Percentiles rank a stretch among this genome's conserved stretches.
These are phyloP conservation scores for Argyra leucocephala DNA, from an alignment of 2,888 invertebrate species.

Conservation along the genomic window DNA sequence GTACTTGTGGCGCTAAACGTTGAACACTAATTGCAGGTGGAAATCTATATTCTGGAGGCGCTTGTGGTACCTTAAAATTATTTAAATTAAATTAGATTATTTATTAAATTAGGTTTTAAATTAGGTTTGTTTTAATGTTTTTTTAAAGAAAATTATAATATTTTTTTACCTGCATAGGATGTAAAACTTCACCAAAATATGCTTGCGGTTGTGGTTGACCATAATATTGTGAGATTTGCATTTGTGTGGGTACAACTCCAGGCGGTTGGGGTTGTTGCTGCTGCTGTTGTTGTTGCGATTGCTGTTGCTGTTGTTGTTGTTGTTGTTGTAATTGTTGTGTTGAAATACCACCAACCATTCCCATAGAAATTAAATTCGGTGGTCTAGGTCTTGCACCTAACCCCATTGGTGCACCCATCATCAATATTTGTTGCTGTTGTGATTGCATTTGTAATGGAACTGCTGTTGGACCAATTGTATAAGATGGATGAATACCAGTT, in stretches of 20 bases:
- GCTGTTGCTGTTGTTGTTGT: slow-evolving; percentile 22
- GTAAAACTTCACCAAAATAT: slow-evolving; percentile 41
- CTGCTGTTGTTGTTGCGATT: slow-evolving; percentile 26
- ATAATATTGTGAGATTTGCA: slow-evolving; percentile 32
- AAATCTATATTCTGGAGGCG: slow-evolving; percentile 42
- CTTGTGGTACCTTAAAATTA: slow-evolving; percentile 28
- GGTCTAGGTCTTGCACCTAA: slow-evolving; percentile 29
- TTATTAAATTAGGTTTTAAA: too few species aligned
- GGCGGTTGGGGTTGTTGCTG: slow-evolving; percentile 21
- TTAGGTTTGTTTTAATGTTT: too few species aligned
- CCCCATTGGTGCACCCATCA: slow-evolving; percentile 24
- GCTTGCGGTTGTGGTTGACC: slow-evolving; percentile 20
- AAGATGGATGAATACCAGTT: slow-evolving; percentile 38
- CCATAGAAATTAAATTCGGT: slow-evolving; percentile 13
- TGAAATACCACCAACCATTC: slow-evolving; percentile 25
- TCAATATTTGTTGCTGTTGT: slow-evolving; percentile 23
- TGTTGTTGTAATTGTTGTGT: slow-evolving; percentile 33
- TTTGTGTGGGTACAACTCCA: slow-evolving; percentile 34
- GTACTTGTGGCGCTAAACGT: slow-evolving; percentile 43
- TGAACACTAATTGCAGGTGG: slow-evolving; percentile 44
- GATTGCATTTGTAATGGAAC: slow-evolving; percentile 25
- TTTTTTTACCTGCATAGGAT: slow-evolving; percentile 37
- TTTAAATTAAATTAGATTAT: slow-evolving; percentile 7
- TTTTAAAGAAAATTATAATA: neutral
- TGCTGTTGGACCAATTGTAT: slow-evolving; percentile 30